phyloP scores from a whole-genome alignment of 1,140 invertebrate genomes.

The Temnothorax nylanderi region DNA sequence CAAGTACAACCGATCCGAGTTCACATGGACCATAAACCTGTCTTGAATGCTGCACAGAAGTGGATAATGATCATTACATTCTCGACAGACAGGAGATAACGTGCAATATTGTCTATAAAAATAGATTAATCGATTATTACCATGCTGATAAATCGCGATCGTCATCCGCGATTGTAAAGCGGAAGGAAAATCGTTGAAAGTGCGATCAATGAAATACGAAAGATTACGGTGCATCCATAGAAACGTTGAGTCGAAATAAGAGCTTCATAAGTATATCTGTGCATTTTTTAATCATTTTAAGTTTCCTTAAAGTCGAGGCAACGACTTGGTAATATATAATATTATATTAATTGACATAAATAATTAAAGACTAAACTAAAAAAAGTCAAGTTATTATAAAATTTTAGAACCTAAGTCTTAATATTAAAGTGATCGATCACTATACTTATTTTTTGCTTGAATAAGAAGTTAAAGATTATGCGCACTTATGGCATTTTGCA shows the following conservation, averaged over 20 bases:
- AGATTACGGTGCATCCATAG: not conserved
- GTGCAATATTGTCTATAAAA: not conserved
- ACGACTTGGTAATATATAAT: too few species aligned
- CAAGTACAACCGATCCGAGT: not conserved
- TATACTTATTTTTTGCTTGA: not conserved
- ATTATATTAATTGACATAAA: not conserved
- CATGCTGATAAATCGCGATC: not conserved
- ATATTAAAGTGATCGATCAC: not conserved
- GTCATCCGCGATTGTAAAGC: not conserved
- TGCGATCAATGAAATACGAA: not conserved
- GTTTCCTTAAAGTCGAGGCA: not conserved
- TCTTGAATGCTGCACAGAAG: not conserved
- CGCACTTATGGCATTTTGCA: not conserved
- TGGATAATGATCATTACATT: not conserved
- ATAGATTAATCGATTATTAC: not conserved
- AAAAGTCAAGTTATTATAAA: not conserved
- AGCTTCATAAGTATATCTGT: not conserved
- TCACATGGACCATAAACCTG: conserved; percentile 12
- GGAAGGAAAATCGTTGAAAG: not conserved
- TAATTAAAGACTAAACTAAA: not conserved
- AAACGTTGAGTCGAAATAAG: not conserved
- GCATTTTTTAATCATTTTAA: not conserved
- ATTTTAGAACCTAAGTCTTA: not conserved
- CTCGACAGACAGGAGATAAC: not conserved
- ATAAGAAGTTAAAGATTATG: not conserved